These are phyloP conservation scores for Dermolepida albohirtum DNA, from an alignment of 2,888 invertebrate species.

Conservation along the genomic window DNA sequence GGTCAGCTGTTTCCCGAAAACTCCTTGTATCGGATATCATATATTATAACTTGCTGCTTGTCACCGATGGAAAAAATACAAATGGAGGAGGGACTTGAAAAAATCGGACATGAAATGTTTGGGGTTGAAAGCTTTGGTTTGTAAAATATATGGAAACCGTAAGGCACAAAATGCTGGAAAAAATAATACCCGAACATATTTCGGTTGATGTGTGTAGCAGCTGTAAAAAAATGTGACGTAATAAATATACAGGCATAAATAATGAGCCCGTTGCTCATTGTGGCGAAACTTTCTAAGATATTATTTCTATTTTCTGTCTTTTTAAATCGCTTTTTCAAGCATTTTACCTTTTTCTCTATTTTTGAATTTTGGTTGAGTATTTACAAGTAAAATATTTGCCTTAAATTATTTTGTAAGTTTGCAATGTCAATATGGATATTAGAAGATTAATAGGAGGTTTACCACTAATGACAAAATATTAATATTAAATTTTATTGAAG, in stretches of 20 bases:
- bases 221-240: constrained; percentile 9
- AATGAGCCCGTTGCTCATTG: constrained; percentile 15
- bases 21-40: constrained; percentile 20
- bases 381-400: too few species aligned
- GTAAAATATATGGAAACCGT: constrained; percentile 24
- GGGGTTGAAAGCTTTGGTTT: constrained; percentile 31
- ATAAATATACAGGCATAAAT: constrained; percentile 29
- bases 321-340: neutral
- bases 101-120: constrained; percentile 31
- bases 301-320: neutral
- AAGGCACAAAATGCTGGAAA: constrained; percentile 24
- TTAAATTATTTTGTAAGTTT: too few species aligned
- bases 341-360: too few species aligned
- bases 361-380: too few species aligned
- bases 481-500: too few species aligned
- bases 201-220: constrained; percentile 31
- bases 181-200: constrained; percentile 30
- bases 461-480: too few species aligned
- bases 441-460: too few species aligned
- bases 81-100: constrained; percentile 10
- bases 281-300: constrained; percentile 1
- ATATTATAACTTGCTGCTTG: constrained; percentile 15
- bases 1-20: constrained; percentile 18
- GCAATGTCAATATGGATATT: too few species aligned
- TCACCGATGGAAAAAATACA: constrained; percentile 28